Evolutionary conservation across 2,113 vertebrate species (phyloP), one percentile per base, ranked within the genome.

Genomic region (Barbus barbus): DNA sequence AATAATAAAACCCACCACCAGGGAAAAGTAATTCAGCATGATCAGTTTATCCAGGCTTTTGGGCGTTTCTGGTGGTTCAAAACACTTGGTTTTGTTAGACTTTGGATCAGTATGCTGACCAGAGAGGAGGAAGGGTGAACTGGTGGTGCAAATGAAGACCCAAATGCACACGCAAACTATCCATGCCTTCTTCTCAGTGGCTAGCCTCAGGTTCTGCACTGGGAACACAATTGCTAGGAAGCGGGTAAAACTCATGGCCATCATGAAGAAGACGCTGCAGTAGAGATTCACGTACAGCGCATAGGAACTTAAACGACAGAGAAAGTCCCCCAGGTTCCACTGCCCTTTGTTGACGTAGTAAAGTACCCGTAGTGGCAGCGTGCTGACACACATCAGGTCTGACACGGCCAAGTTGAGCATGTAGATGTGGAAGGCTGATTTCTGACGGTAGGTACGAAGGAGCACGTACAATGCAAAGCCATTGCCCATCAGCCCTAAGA

Each of bases 241-340:
- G 0, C 98, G 96, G 0, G 97, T 97, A 90, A 98, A 91, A 33
- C 97, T 99, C 97, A 99, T 98, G 5, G 96, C 97, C 0, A 95
- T 96, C 97, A 99, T 96, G 91, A 99, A 97, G 61, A 97, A 97
- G 78, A 99, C 96, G 88, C 98, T 98, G 87, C 97, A 97, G 48
- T 99, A 99, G 83, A 99, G 95, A 92, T 99, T 99, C 28, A 99
- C 96, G 0, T 98, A 99, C 65, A 99, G 91, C 0, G 96, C 80
- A 1, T 96, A 99, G 1, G 97, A 98, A 36, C 93, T 96, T 85
- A 99, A 41, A 51, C 97, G 94, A 84, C 98, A 99, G 0, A 99
- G 89, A 63, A 98, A 91, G 78, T 97, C 97, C 0, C 97, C 94
- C 11, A 94, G 94, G 78, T 94, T 81, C 98, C 98, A 99, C 26